Conservation (phyloP, 92 coral and sea anemone species). For the Bergia sp. region DNA sequence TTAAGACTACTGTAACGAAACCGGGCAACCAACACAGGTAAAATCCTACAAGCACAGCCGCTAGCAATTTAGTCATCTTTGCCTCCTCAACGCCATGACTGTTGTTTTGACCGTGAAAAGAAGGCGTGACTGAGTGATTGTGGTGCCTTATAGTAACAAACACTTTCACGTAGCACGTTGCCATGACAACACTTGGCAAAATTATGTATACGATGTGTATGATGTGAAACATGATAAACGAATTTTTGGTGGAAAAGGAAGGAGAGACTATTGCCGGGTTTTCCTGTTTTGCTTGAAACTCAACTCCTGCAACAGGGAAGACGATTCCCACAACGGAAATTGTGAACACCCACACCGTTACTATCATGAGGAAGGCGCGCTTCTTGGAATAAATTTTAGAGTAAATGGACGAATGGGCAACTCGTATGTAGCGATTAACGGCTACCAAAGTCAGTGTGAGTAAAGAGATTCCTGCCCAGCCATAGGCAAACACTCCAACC, state of each 20-base stretch:
- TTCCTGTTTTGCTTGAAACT: not conserved
- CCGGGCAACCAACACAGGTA: conserved; percentile 28
- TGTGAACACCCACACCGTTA: conserved; percentile 11
- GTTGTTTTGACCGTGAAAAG: not conserved
- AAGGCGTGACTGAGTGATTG: conserved; percentile 15
- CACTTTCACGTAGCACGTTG: conserved; percentile 16
- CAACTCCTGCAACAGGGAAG: conserved; percentile 22
- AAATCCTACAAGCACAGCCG: conserved; percentile 16
- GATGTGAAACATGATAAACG: not conserved
- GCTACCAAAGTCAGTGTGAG: conserved; percentile 35
- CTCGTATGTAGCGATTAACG: conserved; percentile 8
- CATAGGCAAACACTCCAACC: conserved; percentile 13
- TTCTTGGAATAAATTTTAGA: conserved; percentile 25
- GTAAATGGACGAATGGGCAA: conserved; percentile 1
- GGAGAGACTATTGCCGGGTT: conserved; percentile 36
- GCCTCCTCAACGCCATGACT: conserved; percentile 30
- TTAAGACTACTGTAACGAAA: not conserved
- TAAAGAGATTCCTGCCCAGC: conserved; percentile 20
- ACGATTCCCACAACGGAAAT: not conserved
- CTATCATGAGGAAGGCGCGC: conserved; percentile 7
- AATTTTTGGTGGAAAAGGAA: not conserved
- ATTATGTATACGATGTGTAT: conserved; percentile 21
- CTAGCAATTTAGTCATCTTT: conserved; percentile 28
- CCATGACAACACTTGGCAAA: conserved; percentile 14
- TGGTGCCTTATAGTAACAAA: conserved; percentile 2